Base-by-base conservation (phyloP, 2,113 vertebrate species). In the Garra rufa region DNA sequence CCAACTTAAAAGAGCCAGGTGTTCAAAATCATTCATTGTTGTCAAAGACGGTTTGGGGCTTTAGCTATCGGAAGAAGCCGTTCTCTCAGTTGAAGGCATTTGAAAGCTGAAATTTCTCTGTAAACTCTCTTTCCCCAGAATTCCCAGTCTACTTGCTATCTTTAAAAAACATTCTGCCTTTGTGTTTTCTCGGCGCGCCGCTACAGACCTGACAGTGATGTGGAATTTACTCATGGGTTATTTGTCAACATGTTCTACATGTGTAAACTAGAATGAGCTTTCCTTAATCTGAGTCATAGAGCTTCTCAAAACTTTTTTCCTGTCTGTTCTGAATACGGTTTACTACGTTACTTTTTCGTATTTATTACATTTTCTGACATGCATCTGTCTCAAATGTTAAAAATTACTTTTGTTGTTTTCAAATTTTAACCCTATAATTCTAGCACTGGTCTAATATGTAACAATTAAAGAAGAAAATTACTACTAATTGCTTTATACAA, bases 121-220 rank as follows among this genome's bases (percentile, higher is more conserved):
- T 50, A 59, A 86, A 50, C 28, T 46, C 63, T 61, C 57, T 75
- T 57, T 38, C 78, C 28, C 24, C 28, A 67, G 67, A 85, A 88
- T 88, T 88, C 85, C 87, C 85, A 87, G 83, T 87, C 79, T 85
- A 63, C 79, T 59, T 83, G 79, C 67, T 55, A 63, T 59, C 50
- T 78, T 86, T 75, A 78, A 83, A 86, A 85, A 82, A 55, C 48
- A 17, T 46, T 82, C 81, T 83, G 75, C 57, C 74, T 85, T 59
- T 63, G 26, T 69, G 70, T 87, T 87, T 65, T 24, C 74, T 91
- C 86, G 83, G 69, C 9, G 9, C 9, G 9, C 55, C 83, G 43
- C 87, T 91, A 85, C 88, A 88, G 79, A 63, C 84, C 44, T 82
- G 85, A 81, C 86, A 73, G 65, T 69, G 79, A 80, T 80, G 84